Evolutionary conservation across 2,797 vertebrate genomes (phyloP).

Genomic region (Hapalemur alaotrensis): DNA sequence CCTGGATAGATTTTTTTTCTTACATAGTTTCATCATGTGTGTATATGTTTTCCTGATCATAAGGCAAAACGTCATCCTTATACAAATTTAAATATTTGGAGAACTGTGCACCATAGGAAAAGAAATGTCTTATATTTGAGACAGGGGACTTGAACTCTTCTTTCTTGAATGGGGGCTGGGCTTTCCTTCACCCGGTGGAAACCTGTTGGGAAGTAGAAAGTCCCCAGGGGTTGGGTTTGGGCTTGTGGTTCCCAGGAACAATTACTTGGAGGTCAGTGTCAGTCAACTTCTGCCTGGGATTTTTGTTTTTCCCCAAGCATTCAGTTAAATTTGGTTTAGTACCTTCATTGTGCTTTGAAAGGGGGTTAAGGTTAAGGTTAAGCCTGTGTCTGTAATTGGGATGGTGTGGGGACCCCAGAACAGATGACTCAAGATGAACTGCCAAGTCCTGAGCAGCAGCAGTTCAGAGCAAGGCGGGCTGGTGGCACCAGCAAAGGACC

Average conservation of each 20-base stretch:
- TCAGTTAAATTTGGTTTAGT: background rate
- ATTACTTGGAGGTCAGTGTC: background rate
- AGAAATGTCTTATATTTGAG: background rate
- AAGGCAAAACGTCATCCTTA: background rate
- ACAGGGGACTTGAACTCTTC: background rate
- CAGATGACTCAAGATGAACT: accelerated
- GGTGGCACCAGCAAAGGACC: background rate
- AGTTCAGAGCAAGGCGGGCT: background rate
- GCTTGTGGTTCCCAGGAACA: background rate
- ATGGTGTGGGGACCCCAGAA: background rate
- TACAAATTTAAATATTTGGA: background rate
- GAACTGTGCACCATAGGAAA: background rate
- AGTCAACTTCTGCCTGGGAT: background rate
- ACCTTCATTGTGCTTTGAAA: background rate
- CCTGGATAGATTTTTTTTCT: background rate
- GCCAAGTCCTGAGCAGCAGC: background rate
- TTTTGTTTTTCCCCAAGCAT: background rate
- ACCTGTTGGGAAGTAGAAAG: background rate
- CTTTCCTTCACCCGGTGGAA: background rate
- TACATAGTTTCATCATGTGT: background rate
- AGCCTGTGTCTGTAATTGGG: background rate
- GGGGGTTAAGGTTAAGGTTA: background rate
- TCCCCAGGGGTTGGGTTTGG: background rate
- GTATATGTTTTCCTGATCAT: background rate
- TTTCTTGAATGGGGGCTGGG: background rate